Percentiles rank a stretch among this genome's conserved stretches.
Conservation (phyloP, 2,113 vertebrate genomes). For the Glaucidium brasilianum region DNA sequence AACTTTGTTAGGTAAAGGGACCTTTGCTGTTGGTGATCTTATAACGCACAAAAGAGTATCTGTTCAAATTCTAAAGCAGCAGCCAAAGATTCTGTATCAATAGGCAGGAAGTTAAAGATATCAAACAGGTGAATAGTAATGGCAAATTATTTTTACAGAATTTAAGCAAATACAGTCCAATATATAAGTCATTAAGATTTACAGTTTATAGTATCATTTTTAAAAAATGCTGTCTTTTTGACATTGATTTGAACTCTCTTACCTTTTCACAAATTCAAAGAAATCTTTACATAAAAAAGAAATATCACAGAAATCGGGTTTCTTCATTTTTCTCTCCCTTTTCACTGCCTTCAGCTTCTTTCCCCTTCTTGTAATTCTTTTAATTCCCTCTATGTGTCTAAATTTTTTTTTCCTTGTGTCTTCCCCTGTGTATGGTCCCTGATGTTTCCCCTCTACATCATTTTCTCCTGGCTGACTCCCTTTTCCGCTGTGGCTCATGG, state of each 20-base stretch:
- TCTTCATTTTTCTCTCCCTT: neutral
- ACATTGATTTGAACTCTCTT: neutral
- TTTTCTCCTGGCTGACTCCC: neutral
- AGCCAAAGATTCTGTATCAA: neutral
- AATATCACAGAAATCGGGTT: neutral
- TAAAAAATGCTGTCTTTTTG: neutral
- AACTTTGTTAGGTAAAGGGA: neutral
- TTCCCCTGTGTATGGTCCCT: neutral
- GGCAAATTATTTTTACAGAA: neutral
- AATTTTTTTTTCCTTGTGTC: neutral
- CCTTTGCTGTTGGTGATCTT: neutral
- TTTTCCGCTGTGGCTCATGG: neutral
- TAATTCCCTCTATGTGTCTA: neutral
- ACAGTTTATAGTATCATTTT: neutral
- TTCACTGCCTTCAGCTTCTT: neutral
- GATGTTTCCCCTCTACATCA: neutral
- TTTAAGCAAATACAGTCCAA: neutral
- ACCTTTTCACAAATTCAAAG: neutral
- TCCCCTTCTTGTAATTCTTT: neutral
- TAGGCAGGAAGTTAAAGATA: neutral
- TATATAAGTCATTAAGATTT: neutral
- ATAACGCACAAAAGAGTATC: neutral
- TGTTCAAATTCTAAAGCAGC: neutral
- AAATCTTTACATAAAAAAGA: neutral
- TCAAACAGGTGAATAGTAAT: neutral